Evolutionary conservation across 53 echinoderm and acorn worm species (phyloP).

Genomic region (Crossaster papposus): DNA sequence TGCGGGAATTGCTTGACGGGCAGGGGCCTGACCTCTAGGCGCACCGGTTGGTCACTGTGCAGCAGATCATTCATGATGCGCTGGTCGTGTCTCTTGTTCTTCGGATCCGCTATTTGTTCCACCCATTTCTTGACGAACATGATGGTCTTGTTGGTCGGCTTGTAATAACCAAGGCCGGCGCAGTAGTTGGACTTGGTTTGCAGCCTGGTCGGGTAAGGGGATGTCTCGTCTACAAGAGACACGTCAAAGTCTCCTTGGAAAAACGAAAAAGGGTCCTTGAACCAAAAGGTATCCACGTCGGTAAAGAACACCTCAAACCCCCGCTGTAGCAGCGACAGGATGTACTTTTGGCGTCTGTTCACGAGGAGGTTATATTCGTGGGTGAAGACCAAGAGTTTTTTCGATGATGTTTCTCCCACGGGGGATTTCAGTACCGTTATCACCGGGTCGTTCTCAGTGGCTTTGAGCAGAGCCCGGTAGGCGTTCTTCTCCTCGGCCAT

Average conservation of each 20-base stretch:
- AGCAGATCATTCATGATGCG: not conserved
- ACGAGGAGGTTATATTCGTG: constrained; percentile 6
- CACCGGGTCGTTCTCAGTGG: not conserved
- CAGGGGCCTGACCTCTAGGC: not conserved
- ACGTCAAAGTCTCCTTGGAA: constrained; percentile 29
- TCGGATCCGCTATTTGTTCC: not conserved
- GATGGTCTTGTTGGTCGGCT: not conserved
- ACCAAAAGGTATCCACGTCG: not conserved
- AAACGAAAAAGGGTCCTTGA: constrained; percentile 24
- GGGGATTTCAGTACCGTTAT: not conserved
- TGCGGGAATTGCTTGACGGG: not conserved
- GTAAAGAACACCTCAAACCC: not conserved
- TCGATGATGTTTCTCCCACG: not conserved
- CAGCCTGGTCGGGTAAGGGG: constrained; percentile 5
- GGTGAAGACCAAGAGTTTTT: not conserved
- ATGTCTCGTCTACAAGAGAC: not conserved
- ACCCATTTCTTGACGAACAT: not conserved
- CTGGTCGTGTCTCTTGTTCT: not conserved
- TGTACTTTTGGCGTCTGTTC: constrained; percentile 19
- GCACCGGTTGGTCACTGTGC: not conserved
- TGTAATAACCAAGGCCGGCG: constrained; percentile 26
- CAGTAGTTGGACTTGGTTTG: not conserved
- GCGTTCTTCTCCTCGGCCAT: not conserved
- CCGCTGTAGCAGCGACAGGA: not conserved
- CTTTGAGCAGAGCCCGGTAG: not conserved